These are phyloP conservation scores for Sepioteuthis lessoniana DNA, from an alignment of 2,888 invertebrate genomes.

Conservation along the genomic window DNA sequence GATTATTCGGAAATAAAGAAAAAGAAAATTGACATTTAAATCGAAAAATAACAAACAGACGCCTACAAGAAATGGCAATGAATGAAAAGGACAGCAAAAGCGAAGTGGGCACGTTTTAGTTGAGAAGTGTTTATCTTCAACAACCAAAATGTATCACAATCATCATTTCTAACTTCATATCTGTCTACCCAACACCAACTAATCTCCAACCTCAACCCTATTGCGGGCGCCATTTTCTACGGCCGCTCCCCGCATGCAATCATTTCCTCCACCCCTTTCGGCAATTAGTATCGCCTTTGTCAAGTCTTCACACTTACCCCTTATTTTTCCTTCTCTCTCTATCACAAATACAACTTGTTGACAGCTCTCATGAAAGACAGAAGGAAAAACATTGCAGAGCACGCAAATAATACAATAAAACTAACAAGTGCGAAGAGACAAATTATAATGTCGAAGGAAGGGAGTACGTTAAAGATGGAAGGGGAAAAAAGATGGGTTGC, in stretches of 20 bases:
- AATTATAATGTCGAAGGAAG: background rate
- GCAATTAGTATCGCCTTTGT: too few relatives aligned
- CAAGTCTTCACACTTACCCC: too few relatives aligned
- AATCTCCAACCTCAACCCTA: background rate
- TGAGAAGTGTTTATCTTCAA: too few relatives aligned
- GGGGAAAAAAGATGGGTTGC: background rate
- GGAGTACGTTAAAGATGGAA: background rate
- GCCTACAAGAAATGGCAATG: background rate
- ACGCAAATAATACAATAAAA: background rate
- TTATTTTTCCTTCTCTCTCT: background rate
- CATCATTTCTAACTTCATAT: too few relatives aligned
- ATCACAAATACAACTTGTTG: constrained; percentile 3
- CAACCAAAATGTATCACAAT: too few relatives aligned
- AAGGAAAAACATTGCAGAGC: background rate
- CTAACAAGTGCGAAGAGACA: background rate
- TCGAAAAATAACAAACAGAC: background rate
- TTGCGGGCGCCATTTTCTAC: background rate
- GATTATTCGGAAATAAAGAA: too few relatives aligned
- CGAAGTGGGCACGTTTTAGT: too few relatives aligned
- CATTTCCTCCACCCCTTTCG: background rate
- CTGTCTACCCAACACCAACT: background rate
- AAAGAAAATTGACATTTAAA: too few relatives aligned
- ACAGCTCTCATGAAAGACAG: background rate
- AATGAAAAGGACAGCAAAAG: too few relatives aligned
- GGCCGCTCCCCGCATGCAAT: background rate